Percentiles rank a stretch among this genome's conserved stretches.
These are phyloP conservation scores for Leptopilina syphax DNA, from an alignment of 2,888 invertebrate genomes.

Conservation along the genomic window DNA sequence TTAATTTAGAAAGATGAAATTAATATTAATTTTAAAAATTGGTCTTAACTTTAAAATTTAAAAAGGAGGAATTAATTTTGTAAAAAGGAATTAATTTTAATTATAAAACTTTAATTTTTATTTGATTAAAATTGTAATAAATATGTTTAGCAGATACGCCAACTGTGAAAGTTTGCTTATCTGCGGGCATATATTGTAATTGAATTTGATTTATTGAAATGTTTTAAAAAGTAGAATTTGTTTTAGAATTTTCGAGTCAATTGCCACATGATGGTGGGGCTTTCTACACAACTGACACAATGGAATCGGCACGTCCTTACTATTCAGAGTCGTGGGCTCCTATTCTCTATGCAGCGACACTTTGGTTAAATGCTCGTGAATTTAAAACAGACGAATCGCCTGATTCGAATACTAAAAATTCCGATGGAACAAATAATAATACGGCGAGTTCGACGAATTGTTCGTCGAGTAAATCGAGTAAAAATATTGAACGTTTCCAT, in stretches of 20 bases:
- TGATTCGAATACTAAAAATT: slow-evolving; percentile 61
- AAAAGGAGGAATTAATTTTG: no score
- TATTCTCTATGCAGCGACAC: slow-evolving; percentile 93
- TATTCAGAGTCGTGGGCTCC: slow-evolving; percentile 97
- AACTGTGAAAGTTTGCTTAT: slow-evolving; percentile 1
- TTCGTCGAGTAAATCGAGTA: slow-evolving; percentile 12
- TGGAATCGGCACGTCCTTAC: slow-evolving; percentile 94
- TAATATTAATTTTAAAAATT: no score
- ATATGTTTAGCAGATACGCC: neutral
- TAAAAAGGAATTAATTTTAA: no score
- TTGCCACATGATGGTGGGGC: slow-evolving; percentile 97
- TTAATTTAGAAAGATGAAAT: no score
- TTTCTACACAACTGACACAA: slow-evolving; percentile 97
- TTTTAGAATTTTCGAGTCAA: slow-evolving; percentile 92
- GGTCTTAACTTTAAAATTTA: neutral
- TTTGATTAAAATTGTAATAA: neutral
- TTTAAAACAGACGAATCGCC: slow-evolving; percentile 78
- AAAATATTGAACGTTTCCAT: slow-evolving; percentile 83
- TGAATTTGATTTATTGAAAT: neutral
- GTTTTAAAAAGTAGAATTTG: slow-evolving; percentile 38
- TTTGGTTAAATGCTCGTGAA: slow-evolving; percentile 88
- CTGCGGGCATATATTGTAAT: neutral
- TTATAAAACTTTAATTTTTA: no score
- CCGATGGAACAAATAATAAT: slow-evolving; percentile 74
- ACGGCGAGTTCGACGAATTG: slow-evolving; percentile 77